These are phyloP conservation scores for Sitodiplosis mosellana DNA, from an alignment of 1,140 invertebrate genomes.

Conservation along the genomic window DNA sequence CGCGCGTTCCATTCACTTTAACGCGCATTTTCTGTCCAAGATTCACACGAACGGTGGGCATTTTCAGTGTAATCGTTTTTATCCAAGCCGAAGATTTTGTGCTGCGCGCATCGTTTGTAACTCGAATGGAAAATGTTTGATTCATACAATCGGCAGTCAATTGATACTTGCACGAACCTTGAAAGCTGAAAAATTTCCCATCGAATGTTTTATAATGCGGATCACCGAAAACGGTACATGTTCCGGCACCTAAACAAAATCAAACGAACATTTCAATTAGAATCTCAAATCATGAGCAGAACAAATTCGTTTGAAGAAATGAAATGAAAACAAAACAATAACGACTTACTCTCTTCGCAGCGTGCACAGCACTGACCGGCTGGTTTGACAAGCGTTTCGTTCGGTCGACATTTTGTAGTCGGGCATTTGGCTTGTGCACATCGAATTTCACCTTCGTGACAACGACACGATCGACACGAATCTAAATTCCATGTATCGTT, in stretches of 20 bases:
- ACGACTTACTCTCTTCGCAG: constrained; percentile 60
- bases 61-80: constrained; percentile 65
- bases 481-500: constrained; percentile 73
- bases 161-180: constrained; percentile 81
- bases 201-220: constrained; percentile 89
- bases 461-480: constrained; percentile 68
- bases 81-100: constrained; percentile 70
- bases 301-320: background rate
- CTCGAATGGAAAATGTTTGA: constrained; percentile 66
- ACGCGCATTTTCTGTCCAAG: constrained; percentile 72
- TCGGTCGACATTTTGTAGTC: constrained; percentile 43
- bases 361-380: constrained; percentile 69
- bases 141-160: constrained; percentile 60
- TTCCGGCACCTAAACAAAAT: constrained; percentile 45
- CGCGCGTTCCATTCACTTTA: constrained; percentile 62
- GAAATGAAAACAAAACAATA: background rate
- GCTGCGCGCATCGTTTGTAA: constrained; percentile 67
- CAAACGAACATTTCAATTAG: no score
- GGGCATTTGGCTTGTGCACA: constrained; percentile 65
- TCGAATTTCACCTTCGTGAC: constrained; percentile 54
- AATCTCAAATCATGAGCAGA: constrained; percentile 8
- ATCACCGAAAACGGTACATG: constrained; percentile 83
- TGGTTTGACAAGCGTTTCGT: constrained; percentile 46
- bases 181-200: constrained; percentile 78
- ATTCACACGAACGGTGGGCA: constrained; percentile 54